A percentile compares a stretch with the other conserved stretches of the same genome.
These are phyloP conservation scores for Bufo gargarizans DNA, from an alignment of 2,113 vertebrate genomes.

Conservation along the genomic window DNA sequence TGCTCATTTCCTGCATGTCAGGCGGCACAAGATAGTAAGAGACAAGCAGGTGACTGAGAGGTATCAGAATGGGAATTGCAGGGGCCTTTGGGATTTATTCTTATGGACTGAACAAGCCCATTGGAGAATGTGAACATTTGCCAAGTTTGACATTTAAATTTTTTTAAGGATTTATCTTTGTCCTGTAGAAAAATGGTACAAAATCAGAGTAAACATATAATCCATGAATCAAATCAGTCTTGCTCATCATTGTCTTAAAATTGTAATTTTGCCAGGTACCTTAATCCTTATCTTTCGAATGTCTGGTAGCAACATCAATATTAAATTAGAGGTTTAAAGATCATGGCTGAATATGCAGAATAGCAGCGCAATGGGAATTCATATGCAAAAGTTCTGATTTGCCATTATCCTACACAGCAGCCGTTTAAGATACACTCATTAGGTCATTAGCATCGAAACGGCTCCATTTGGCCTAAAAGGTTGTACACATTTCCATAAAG, in stretches of 20 bases:
- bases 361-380: slow-evolving; percentile 30
- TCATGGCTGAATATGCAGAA: slow-evolving; percentile 44
- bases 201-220: not conserved
- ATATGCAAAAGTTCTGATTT: slow-evolving; percentile 47
- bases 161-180: not conserved
- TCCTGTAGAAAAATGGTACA: not conserved
- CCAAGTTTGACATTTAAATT: not conserved
- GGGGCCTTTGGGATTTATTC: too few species aligned
- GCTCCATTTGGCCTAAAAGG: slow-evolving; percentile 43
- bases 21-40: too few species aligned
- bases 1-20: too few species aligned
- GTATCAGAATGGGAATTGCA: too few species aligned
- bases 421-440: slow-evolving; percentile 29
- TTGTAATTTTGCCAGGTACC: not conserved
- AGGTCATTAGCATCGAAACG: slow-evolving; percentile 37
- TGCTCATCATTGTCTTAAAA: not conserved
- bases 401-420: slow-evolving; percentile 42
- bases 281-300: slow-evolving; percentile 26
- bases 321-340: slow-evolving; percentile 50
- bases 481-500: slow-evolving; percentile 37
- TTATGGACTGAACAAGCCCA: too few species aligned
- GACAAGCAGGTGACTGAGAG: too few species aligned
- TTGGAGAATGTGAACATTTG: not conserved
- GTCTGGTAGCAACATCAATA: slow-evolving; percentile 44
- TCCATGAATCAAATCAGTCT: not conserved